A percentile compares a stretch with the other conserved stretches of the same genome.
Conservation (phyloP, 2,888 invertebrate genomes). For the Hyposoter didymator region DNA sequence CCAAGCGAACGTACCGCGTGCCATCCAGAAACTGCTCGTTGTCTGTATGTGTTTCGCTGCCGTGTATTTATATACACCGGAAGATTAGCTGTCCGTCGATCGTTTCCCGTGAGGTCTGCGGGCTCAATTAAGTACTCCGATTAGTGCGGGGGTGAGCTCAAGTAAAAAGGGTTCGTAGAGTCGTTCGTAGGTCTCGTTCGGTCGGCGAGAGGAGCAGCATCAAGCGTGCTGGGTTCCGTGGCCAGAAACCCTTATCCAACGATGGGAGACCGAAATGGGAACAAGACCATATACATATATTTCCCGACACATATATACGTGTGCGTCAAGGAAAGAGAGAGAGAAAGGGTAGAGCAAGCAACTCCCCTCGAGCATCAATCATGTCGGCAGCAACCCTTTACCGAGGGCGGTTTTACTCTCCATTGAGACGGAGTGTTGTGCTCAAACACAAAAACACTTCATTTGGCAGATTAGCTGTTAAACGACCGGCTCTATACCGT, state of each 20-base stretch:
- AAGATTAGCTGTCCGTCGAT: slow-evolving; percentile 83
- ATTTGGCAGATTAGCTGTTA: slow-evolving; percentile 84
- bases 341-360: slow-evolving; percentile 65
- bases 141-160: slow-evolving; percentile 72
- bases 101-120: slow-evolving; percentile 79
- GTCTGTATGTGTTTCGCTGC: slow-evolving; percentile 8
- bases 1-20: slow-evolving; percentile 7
- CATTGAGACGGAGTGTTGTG: slow-evolving; percentile 84
- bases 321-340: slow-evolving; percentile 52
- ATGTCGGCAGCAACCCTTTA: slow-evolving; percentile 84
- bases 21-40: not conserved
- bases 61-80: slow-evolving; percentile 58
- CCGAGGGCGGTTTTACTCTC: slow-evolving; percentile 82
- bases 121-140: slow-evolving; percentile 83
- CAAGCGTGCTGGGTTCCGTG: slow-evolving; percentile 42
- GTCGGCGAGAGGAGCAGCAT: slow-evolving; percentile 51
- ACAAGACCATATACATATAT: not conserved
- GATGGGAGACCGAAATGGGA: slow-evolving; percentile 45
- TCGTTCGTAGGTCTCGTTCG: slow-evolving; percentile 48
- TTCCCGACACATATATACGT: not conserved
- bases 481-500: slow-evolving; percentile 76
- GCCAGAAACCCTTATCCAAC: slow-evolving; percentile 55
- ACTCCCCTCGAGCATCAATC: slow-evolving; percentile 83
- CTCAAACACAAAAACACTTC: slow-evolving; percentile 84
- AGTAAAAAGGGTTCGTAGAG: slow-evolving; percentile 80